These are phyloP conservation scores for Drosophila littoralis DNA, from an alignment of 1,140 invertebrate species.

Conservation along the genomic window DNA sequence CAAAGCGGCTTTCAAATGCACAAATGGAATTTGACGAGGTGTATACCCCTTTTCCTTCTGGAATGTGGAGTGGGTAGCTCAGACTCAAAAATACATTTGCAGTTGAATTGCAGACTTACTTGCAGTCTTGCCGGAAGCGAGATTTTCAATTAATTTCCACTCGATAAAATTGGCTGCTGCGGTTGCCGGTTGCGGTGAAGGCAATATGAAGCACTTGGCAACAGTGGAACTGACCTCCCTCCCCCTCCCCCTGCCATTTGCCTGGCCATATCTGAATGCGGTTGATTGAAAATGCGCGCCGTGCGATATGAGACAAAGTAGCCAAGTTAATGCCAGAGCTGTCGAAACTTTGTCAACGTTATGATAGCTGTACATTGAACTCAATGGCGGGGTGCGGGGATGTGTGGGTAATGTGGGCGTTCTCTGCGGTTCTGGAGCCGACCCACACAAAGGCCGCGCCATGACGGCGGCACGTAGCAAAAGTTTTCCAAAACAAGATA, in stretches of 20 bases:
- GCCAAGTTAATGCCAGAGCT: constrained; percentile 60
- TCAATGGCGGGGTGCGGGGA: neutral
- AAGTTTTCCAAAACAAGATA: constrained; percentile 73
- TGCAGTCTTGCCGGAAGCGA: constrained; percentile 45
- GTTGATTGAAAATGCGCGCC: constrained; percentile 60
- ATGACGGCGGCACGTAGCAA: constrained; percentile 73
- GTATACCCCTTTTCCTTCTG: neutral
- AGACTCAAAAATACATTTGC: constrained; percentile 5
- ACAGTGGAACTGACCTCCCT: constrained; percentile 31
- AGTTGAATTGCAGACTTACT: constrained; percentile 22
- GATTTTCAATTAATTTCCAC: constrained; percentile 69
- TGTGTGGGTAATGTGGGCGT: neutral
- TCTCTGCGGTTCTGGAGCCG: constrained; percentile 3
- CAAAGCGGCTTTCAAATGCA: constrained; percentile 2
- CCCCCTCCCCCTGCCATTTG: neutral
- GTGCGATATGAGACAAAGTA: constrained; percentile 50
- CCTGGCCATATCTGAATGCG: constrained; percentile 1
- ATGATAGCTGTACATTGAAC: constrained; percentile 71
- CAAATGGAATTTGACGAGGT: neutral
- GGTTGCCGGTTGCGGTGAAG: neutral
- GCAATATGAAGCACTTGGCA: constrained; percentile 45
- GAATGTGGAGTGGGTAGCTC: neutral
- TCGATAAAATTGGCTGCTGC: constrained; percentile 38
- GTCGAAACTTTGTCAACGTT: constrained; percentile 72
- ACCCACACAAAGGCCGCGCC: constrained; percentile 54